Base-by-base conservation (phyloP, 1,140 invertebrate species). In the Bacillus rossius region DNA sequence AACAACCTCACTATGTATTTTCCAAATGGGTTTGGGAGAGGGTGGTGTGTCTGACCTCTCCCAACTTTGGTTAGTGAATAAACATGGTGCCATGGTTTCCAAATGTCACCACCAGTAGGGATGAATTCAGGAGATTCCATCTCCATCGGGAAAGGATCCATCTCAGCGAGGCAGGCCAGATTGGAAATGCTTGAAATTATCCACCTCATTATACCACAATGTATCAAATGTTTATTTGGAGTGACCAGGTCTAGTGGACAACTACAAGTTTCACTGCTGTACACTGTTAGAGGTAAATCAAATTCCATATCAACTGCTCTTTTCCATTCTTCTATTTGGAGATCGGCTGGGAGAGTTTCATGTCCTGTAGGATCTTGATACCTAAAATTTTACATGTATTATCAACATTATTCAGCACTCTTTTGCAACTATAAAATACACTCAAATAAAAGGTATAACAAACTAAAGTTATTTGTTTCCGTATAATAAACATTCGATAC, bases 31-130 rank as follows among this genome's bases (percentile, higher is more conserved):
- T 53, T 53, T 8, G 20, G 19, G 14, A 37, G 19, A 19, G 29
- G 20, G 17, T 53, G 26, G 22, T 53, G 51, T 8, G 14, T n/a
- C 8, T 22, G 51, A 17, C 0, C 60, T 42, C 62, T 69, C 17
- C 67, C 67, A 48, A 65, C 65, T 60, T 69, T 69, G 49, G 63
- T 67, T 23, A 65, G 55, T 14, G 67, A 68, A 59, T 70, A 70
- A 2, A 71, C 62, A 22, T 71, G 59, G 55, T 65, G 57, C 69
- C 67, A 70, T 16, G 69, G 69, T 8, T 58, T 63, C 68, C 69
- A 71, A 7, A 48, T 26, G 37, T 62, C 49, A 10, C 43, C 49
- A 7, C 57, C 57, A 41, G 56, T 64, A 66, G 68, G 69, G 25
- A 22, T 7, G 20, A 68, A 70, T 64, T 67, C 55, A 8, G 10